phyloP scores from a whole-genome alignment of 2,113 vertebrate species.

The Lampris megalopsis region DNA sequence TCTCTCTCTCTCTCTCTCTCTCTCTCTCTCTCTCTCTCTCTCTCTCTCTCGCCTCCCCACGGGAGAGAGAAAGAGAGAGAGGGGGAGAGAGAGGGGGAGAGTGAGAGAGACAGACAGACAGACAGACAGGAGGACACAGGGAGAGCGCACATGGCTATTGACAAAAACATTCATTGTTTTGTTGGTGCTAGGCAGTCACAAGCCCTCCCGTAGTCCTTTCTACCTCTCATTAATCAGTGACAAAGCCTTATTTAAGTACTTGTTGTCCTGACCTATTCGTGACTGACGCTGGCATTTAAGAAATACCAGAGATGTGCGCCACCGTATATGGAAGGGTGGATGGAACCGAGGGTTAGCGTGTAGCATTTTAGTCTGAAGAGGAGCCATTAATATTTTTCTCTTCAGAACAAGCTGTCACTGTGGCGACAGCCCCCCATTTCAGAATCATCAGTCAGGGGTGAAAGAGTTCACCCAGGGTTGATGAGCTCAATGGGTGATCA shows the following conservation, averaged over 20 bases:
- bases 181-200: slow-evolving; percentile 68
- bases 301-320: slow-evolving; percentile 75
- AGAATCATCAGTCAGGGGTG: slow-evolving; percentile 63
- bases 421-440: slow-evolving; percentile 57
- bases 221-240: slow-evolving; percentile 82
- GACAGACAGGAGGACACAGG: background rate
- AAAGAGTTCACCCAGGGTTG: slow-evolving; percentile 60
- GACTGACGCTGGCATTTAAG: slow-evolving; percentile 83
- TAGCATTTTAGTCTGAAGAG: slow-evolving; percentile 59
- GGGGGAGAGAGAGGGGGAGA: slow-evolving; percentile 1
- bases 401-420: slow-evolving; percentile 71
- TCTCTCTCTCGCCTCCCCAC: slow-evolving; percentile 27
- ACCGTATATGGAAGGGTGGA: slow-evolving; percentile 45
- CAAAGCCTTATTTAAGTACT: slow-evolving; percentile 80
- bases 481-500: slow-evolving; percentile 77
- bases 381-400: slow-evolving; percentile 70
- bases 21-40: too few species aligned
- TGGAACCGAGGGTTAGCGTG: slow-evolving; percentile 18
- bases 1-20: too few species aligned
- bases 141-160: slow-evolving; percentile 74
- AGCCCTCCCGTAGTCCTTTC: slow-evolving; percentile 64
- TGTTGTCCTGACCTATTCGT: slow-evolving; percentile 82
- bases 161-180: slow-evolving; percentile 81
- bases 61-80: slow-evolving; percentile 49
- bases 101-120: slow-evolving; percentile 35